Base-by-base conservation (phyloP, 2,113 vertebrate genomes). In the Alethe diademata region DNA sequence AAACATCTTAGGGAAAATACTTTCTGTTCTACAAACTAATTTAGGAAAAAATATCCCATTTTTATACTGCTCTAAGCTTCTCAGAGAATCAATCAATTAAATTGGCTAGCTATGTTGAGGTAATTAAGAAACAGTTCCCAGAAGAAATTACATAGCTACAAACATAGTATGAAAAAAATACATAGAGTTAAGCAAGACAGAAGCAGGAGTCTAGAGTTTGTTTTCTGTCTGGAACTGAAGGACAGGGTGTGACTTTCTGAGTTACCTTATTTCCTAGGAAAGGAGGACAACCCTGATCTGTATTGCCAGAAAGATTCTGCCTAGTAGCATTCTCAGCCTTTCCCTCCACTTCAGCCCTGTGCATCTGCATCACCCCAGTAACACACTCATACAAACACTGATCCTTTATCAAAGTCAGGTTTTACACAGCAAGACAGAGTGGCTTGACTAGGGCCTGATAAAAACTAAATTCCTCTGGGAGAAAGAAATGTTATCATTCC, bases 161-260 rank as follows among this genome's bases (percentile, higher is more conserved):
- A 14, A 56, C 20, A 58, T 2, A 14, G 19, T 17, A 65, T 60
- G 72, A 85, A 79, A 25, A 48, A 78, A 67, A 62, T 14, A 73
- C 19, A 47, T 0, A 38, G 45, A 83, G 38, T 67, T 86, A 87
- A 92, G 24, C 47, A 82, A 71, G 22, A 54, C 11, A 89, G 50
- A 84, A 86, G 43, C 53, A 51, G 53, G 17, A 80, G 11, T 36
- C 47, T 26, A 33, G 57, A 84, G 40, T 33, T 79, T 92, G 60
- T 91, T 94, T 96, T 83, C 86, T 78, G 48, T 78, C 91, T 93
- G 81, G 71, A 90, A 75, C 38, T 61, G 38, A 90, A 91, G 78
- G 64, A 67, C 43, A 66, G 86, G 48, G 78, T 72, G 40, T 47
- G 61, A 93, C 61, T 81, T 64, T 14, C 75, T 62, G 80, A 81